A percentile compares a stretch with the other conserved stretches of the same genome.
Conservation (phyloP, 2,888 invertebrate species). For the Meliscaeva auricollis region DNA sequence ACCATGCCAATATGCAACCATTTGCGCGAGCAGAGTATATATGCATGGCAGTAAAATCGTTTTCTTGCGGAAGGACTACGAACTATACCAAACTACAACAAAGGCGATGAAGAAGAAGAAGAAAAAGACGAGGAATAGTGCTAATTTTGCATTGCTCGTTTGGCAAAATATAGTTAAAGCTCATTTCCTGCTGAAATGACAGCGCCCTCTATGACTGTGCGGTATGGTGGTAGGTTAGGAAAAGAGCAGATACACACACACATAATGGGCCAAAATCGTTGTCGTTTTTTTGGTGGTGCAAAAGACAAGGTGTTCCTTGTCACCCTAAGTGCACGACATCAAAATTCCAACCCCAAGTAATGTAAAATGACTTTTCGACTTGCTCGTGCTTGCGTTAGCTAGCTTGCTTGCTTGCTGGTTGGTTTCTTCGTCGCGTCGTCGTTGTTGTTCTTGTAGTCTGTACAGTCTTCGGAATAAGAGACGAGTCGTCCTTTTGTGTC, state of each 20-base stretch:
- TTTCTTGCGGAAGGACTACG: background rate
- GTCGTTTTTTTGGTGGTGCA: conserved; percentile 57
- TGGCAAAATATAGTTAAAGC: conserved; percentile 70
- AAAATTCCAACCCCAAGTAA: conserved; percentile 64
- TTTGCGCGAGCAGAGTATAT: background rate
- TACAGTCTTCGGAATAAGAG: conserved; percentile 15
- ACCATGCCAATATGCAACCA: conserved; percentile 22
- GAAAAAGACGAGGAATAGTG: conserved; percentile 55
- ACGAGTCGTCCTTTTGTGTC: conserved; percentile 40
- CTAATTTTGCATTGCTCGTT: conserved; percentile 67
- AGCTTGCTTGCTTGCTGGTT: background rate
- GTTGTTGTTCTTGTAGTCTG: conserved; percentile 5
- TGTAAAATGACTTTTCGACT: conserved; percentile 68
- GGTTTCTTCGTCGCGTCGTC: background rate
- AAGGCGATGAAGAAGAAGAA: background rate
- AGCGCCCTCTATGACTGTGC: background rate
- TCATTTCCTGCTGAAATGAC: conserved; percentile 61
- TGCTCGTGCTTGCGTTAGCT: conserved; percentile 29
- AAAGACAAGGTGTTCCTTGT: conserved; percentile 73
- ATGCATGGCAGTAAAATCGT: background rate
- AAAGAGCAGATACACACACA: conserved; percentile 13
- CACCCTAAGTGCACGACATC: conserved; percentile 73
- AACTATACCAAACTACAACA: background rate
- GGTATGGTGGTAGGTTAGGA: background rate
- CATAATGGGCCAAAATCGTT: conserved; percentile 38